Conservation (phyloP, 2,888 invertebrate species). For the Erebia palarica region DNA sequence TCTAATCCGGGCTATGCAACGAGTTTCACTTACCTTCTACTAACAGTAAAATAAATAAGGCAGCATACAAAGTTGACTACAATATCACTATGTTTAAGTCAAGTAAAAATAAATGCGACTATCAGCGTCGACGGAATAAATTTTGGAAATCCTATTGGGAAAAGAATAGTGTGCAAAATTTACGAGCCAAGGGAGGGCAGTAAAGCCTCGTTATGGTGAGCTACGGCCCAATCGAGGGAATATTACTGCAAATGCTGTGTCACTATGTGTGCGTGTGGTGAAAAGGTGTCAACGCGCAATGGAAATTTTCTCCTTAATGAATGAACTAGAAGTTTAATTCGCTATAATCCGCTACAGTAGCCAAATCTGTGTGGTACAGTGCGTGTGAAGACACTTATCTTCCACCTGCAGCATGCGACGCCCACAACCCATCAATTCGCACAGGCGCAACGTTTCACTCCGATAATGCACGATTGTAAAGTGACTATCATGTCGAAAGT, state of each 20-base stretch:
- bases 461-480: too few relatives aligned
- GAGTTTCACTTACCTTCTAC: neutral
- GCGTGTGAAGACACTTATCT: too few relatives aligned
- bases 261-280: constrained; percentile 32
- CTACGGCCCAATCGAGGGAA: constrained; percentile 69
- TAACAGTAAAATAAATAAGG: neutral
- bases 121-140: constrained; percentile 65
- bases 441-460: too few relatives aligned
- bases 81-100: constrained; percentile 37
- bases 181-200: constrained; percentile 70
- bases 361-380: too few relatives aligned
- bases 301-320: neutral
- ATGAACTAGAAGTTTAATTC: too few relatives aligned
- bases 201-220: constrained; percentile 78
- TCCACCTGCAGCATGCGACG: too few relatives aligned
- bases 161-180: constrained; percentile 78
- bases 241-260: constrained; percentile 46
- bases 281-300: constrained; percentile 28
- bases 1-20: too few relatives aligned
- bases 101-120: constrained; percentile 55
- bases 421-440: too few relatives aligned
- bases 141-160: constrained; percentile 71
- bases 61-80: constrained; percentile 14
- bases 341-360: too few relatives aligned
- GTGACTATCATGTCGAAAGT: too few relatives aligned